Evolutionary conservation across 2,888 invertebrate species (phyloP).

Genomic region (Caenorhabditis sp.): DNA sequence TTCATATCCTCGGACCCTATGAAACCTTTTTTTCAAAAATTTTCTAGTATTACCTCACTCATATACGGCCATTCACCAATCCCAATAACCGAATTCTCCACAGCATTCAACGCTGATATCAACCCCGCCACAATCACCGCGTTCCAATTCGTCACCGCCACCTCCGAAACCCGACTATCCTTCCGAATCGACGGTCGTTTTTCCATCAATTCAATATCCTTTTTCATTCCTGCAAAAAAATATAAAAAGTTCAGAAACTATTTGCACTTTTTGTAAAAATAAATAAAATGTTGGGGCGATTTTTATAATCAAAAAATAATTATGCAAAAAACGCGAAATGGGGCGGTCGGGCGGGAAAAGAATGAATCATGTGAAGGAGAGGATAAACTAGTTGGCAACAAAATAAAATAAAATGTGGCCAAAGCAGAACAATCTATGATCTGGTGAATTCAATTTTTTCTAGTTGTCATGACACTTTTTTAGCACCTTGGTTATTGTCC

Average conservation of each 20-base stretch:
- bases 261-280: too few relatives aligned
- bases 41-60: conserved; percentile 32
- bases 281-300: background rate
- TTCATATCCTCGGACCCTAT: background rate
- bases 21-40: background rate
- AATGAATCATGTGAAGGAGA: too few relatives aligned
- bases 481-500: too few relatives aligned
- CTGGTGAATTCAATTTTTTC: too few relatives aligned
- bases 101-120: conserved; percentile 39
- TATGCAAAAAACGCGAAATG: too few relatives aligned
- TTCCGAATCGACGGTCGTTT: background rate
- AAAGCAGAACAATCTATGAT: too few relatives aligned
- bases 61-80: conserved; percentile 56
- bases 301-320: background rate
- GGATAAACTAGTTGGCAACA: too few relatives aligned
- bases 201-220: conserved; percentile 5
- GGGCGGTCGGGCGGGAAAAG: too few relatives aligned
- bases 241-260: background rate
- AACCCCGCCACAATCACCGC: conserved; percentile 38
- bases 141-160: conserved; percentile 36
- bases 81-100: conserved; percentile 47
- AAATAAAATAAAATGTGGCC: too few relatives aligned
- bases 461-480: too few relatives aligned
- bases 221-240: background rate
- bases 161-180: background rate